phyloP scores from a whole-genome alignment of 35 echinoderm and acorn worm genomes.

The Heliocidaris erythrogramma region DNA sequence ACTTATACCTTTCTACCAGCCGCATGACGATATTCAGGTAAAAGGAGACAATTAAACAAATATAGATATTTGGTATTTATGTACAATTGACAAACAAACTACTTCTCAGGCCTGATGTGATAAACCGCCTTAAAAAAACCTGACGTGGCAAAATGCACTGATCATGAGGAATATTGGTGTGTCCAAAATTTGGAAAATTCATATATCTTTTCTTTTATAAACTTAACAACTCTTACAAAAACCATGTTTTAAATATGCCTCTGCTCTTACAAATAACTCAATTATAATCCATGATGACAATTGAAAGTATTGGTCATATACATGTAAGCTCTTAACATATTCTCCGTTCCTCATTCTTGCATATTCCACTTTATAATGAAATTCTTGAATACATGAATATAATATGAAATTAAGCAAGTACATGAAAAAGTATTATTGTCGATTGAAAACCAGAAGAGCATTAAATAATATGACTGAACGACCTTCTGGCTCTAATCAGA shows the following conservation, averaged over 20 bases:
- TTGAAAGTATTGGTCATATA: no score
- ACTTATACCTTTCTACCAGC: not conserved
- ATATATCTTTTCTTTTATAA: not conserved
- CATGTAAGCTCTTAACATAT: not conserved
- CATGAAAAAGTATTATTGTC: no score
- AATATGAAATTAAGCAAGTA: not conserved
- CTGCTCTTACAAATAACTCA: not conserved
- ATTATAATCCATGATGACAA: no score
- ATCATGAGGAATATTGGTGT: not conserved
- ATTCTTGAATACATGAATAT: constrained; percentile 12
- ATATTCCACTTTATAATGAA: not conserved
- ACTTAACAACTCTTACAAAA: not conserved
- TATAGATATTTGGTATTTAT: not conserved
- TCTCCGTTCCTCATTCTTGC: not conserved
- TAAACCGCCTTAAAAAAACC: not conserved
- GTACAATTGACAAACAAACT: not conserved
- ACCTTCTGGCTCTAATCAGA: no score
- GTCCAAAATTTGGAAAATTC: not conserved
- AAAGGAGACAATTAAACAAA: not conserved
- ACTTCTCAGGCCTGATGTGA: not conserved
- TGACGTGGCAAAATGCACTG: not conserved
- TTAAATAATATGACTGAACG: no score
- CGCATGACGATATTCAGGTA: not conserved
- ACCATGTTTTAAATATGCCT: not conserved
- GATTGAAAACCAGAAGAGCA: no score